These are phyloP conservation scores for Chrosomus eos DNA, from an alignment of 2,797 vertebrate species.

Conservation along the genomic window DNA sequence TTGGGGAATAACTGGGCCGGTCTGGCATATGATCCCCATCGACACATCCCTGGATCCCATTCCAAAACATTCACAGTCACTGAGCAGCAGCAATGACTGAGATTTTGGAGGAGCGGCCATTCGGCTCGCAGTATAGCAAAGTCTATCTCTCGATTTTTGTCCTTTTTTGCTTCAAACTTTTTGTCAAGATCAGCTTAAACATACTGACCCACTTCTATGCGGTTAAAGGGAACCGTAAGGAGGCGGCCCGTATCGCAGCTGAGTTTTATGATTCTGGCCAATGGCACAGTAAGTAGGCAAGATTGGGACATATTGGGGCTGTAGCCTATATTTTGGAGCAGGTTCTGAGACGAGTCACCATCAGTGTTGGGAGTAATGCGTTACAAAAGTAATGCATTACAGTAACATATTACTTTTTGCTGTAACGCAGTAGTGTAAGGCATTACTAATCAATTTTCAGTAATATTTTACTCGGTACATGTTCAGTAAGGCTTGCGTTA, in stretches of 20 bases:
- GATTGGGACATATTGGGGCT: conserved; percentile 8
- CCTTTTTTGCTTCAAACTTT: conserved; percentile 90
- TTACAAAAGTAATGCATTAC: no score
- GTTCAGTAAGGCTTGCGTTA: no score
- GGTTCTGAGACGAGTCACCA: background rate
- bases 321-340: background rate
- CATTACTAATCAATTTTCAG: no score
- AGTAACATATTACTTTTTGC: no score
- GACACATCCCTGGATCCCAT: conserved; percentile 74
- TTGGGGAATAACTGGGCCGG: conserved; percentile 71
- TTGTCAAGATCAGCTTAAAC: conserved; percentile 89
- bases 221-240: conserved; percentile 88
- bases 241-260: conserved; percentile 87
- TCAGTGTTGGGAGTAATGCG: no score
- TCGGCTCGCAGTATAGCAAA: conserved; percentile 83
- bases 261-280: conserved; percentile 88
- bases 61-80: conserved; percentile 70
- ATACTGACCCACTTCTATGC: conserved; percentile 90
- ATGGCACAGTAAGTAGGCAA: conserved; percentile 80
- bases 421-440: no score
- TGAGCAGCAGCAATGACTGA: conserved; percentile 80
- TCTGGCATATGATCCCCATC: conserved; percentile 79
- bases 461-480: no score
- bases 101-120: conserved; percentile 83
- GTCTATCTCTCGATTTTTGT: conserved; percentile 89